A percentile compares a stretch with the other conserved stretches of the same genome.
These are phyloP conservation scores for Ophion ventricosus DNA, from an alignment of 2,888 invertebrate species.

Conservation along the genomic window DNA sequence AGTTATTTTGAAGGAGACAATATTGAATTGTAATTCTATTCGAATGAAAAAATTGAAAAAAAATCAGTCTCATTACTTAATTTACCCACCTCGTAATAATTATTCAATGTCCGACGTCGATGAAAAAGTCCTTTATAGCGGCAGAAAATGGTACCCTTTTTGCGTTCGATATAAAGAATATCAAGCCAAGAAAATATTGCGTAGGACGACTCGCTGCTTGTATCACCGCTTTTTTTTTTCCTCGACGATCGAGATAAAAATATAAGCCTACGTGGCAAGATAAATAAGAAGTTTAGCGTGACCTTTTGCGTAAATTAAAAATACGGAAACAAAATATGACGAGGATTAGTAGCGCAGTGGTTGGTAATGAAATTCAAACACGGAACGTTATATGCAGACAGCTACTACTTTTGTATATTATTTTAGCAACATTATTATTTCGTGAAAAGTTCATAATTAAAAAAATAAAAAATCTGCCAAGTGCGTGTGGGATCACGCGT, in stretches of 20 bases:
- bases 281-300: background rate
- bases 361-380: background rate
- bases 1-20: too few relatives aligned
- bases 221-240: constrained; percentile 5
- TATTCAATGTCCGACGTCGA: background rate
- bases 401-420: background rate
- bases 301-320: constrained; percentile 29
- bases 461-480: background rate
- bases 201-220: constrained; percentile 30
- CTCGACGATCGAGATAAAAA: constrained; percentile 24
- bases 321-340: background rate
- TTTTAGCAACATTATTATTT: background rate
- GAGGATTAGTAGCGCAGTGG: background rate
- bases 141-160: background rate
- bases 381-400: background rate
- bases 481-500: background rate
- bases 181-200: constrained; percentile 4
- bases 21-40: too few relatives aligned
- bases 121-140: background rate
- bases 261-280: constrained; percentile 24
- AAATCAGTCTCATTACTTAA: too few relatives aligned
- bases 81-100: too few relatives aligned
- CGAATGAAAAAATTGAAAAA: too few relatives aligned
- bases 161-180: background rate
- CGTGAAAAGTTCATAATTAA: background rate